A percentile compares a stretch with the other conserved stretches of the same genome.
Conservation (phyloP, 2,113 vertebrate species). For the Psammodynastes pulverulentus region DNA sequence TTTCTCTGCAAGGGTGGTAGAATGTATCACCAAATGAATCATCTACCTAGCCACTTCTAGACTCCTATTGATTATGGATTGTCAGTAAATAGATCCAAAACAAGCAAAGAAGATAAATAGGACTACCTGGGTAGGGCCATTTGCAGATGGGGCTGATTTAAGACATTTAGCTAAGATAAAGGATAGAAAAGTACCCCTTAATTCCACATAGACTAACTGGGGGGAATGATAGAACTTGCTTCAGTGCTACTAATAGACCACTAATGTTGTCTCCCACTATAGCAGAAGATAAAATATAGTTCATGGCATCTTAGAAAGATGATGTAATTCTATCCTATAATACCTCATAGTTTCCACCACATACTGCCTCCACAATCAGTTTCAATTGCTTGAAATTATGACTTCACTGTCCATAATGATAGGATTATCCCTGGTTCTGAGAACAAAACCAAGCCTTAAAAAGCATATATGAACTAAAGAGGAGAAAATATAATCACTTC, state of each 20-base stretch:
- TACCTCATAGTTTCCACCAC: not conserved
- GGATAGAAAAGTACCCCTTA: not conserved
- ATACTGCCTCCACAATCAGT: not conserved
- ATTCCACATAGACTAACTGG: not conserved
- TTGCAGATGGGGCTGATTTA: not conserved
- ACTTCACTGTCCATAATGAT: not conserved
- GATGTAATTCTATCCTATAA: not conserved
- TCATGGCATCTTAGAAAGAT: not conserved
- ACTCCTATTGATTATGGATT: not conserved
- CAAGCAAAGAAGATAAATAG: not conserved
- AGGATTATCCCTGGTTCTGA: not conserved
- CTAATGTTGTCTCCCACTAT: not conserved
- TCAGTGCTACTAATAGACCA: not conserved
- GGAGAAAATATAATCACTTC: slow-evolving; percentile 28
- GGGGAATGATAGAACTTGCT: not conserved
- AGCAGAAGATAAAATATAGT: not conserved
- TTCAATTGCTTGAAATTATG: not conserved
- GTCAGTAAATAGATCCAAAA: not conserved
- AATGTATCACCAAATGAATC: not conserved
- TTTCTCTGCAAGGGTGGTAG: not conserved
- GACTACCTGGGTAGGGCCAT: not conserved
- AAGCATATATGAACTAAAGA: not conserved
- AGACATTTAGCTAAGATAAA: not conserved
- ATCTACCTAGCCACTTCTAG: not conserved
- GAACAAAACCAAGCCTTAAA: not conserved